Evolutionary conservation across 2,113 vertebrate genomes (phyloP).

Genomic region (Paedocypris sp.): DNA sequence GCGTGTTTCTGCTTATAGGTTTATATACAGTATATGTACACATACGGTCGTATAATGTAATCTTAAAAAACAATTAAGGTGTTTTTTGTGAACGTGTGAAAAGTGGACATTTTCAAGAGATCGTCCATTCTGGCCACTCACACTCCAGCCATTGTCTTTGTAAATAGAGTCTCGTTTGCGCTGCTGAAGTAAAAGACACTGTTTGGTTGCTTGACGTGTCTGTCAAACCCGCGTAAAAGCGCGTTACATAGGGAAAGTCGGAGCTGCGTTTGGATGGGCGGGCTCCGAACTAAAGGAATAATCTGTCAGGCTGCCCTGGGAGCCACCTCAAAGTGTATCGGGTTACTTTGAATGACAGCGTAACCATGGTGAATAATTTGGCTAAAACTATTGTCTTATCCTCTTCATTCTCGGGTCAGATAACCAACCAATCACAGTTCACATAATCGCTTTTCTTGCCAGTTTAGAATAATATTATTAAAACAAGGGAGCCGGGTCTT

Average conservation of each 20-base stretch:
- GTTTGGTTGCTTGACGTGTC: constrained; percentile 71
- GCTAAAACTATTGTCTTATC: constrained; percentile 98
- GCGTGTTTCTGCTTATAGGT: no score
- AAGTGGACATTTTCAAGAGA: background rate
- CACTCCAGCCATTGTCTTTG: background rate
- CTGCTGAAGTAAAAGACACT: no score
- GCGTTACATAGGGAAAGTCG: constrained; percentile 53
- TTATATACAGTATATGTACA: no score
- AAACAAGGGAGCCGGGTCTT: constrained; percentile 66
- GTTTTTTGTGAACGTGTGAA: background rate
- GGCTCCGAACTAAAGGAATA: constrained; percentile 68
- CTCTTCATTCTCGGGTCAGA: constrained; percentile 91
- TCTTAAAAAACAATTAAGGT: no score
- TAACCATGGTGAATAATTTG: constrained; percentile 99
- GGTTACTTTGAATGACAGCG: constrained; percentile 98
- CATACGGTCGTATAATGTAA: no score
- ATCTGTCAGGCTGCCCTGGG: constrained; percentile 77
- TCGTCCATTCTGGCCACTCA: constrained; percentile 14
- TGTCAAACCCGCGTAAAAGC: constrained; percentile 62
- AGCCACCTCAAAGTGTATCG: constrained; percentile 86
- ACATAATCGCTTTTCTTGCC: constrained; percentile 90
- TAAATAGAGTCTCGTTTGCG: constrained; percentile 1
- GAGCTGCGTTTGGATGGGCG: constrained; percentile 66
- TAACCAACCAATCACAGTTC: constrained; percentile 97
- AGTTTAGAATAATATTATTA: constrained; percentile 99